phyloP scores from a whole-genome alignment of 2,888 invertebrate species.

The Lepidocyrtinus sp. region DNA sequence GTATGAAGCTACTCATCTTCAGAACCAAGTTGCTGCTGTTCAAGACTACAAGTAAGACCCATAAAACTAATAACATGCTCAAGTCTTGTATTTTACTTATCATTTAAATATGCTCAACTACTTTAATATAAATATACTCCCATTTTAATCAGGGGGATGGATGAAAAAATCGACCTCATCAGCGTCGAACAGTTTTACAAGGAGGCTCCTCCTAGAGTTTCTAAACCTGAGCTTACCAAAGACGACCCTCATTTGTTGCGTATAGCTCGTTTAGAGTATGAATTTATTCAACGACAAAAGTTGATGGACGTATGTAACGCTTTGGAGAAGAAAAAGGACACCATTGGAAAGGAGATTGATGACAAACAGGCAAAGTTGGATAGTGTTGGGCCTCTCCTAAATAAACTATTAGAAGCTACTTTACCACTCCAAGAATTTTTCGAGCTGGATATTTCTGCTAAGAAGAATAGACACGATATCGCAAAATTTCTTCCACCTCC shows the following conservation, averaged over 20 bases:
- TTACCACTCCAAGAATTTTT: constrained; percentile 92
- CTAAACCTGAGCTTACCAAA: constrained; percentile 77
- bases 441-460: constrained; percentile 84
- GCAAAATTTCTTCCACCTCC: constrained; percentile 85
- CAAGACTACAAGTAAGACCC: constrained; percentile 85
- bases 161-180: constrained; percentile 93
- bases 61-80: background rate
- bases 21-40: constrained; percentile 95
- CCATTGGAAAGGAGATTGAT: constrained; percentile 82
- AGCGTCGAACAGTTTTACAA: constrained; percentile 86
- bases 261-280: constrained; percentile 91
- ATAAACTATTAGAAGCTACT: constrained; percentile 82
- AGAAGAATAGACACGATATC: constrained; percentile 83
- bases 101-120: background rate
- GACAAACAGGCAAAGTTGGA: constrained; percentile 84
- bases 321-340: constrained; percentile 83
- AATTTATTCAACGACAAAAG: constrained; percentile 88
- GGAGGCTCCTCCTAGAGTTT: constrained; percentile 82
- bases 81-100: background rate
- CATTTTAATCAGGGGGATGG: constrained; percentile 81
- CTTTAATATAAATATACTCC: constrained; percentile 6
- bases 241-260: constrained; percentile 81
- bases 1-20: constrained; percentile 94
- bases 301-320: constrained; percentile 84
- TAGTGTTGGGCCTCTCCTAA: constrained; percentile 85